Evolutionary conservation across 1,140 invertebrate species (phyloP).

Genomic region (Propsilocerus akamusi): DNA sequence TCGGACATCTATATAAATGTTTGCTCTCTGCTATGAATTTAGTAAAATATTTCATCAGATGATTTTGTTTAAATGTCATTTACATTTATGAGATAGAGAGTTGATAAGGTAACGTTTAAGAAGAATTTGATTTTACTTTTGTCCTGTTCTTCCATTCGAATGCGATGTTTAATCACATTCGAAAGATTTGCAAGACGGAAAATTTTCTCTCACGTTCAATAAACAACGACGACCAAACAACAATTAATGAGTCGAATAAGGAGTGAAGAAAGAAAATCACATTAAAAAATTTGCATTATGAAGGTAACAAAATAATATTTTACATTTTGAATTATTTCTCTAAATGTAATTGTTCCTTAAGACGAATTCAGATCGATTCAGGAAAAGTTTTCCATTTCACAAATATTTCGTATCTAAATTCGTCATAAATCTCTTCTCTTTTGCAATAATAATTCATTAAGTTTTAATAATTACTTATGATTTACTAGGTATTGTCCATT

Average conservation of each 20-base stretch:
- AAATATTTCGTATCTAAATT: neutral
- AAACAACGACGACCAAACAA: neutral
- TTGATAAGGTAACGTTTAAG: conserved; percentile 3
- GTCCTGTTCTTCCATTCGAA: neutral
- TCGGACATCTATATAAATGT: no score
- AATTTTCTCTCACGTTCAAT: neutral
- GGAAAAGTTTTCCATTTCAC: neutral
- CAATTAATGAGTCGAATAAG: neutral
- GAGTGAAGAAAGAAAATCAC: neutral
- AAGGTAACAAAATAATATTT: neutral
- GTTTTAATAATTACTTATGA: neutral
- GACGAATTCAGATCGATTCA: neutral
- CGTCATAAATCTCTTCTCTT: neutral
- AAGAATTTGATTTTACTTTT: neutral
- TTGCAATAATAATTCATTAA: neutral
- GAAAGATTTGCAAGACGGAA: neutral
- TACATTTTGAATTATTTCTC: no score
- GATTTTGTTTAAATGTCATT: no score
- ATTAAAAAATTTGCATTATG: neutral
- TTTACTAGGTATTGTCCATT: conserved; percentile 1
- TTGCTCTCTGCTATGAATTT: no score
- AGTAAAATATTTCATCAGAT: no score
- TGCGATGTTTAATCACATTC: neutral
- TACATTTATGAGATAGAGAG: conserved; percentile 3
- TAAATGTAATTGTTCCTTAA: no score